Base-by-base conservation (phyloP, 2,113 vertebrate species). In the Pitta sordida region DNA sequence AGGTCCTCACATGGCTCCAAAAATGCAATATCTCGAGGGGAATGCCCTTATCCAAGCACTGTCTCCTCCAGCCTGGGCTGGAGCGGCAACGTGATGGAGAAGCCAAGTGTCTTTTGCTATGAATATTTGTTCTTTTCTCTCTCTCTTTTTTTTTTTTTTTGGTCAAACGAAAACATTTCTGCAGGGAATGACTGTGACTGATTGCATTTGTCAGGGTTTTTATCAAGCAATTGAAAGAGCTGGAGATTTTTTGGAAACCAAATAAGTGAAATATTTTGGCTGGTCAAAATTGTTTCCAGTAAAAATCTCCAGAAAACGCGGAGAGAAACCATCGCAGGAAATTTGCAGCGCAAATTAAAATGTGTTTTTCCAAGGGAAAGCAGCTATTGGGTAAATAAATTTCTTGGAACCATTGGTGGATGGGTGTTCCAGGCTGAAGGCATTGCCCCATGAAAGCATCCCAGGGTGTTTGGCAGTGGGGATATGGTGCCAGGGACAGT, bases 181-280 rank as follows among this genome's bases (percentile, higher is more conserved):
- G 68, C 92, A 78, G 93, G 94, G 88, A 93, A 95, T 74, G 92
- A n/a, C 95, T 95, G 65, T 95, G 85, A 95, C 94, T 95, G 93
- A 95, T 93, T 91, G 51, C 92, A 93, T 96, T 96, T 96, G 95
- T 96, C 96, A 94, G 91, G 94, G 95, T 86, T 91, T 94, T 96
- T 96, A 94, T 96, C 94, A 92, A 94, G 95, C 94, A 94, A 95
- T 90, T 93, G 94, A 94, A 93, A 88, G 67, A 94, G 63, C 46
- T 0, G 16, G 82, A 90, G 93, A 95, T 84, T 96, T 96, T 89
- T 95, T 93, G 87, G 88, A 95, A 95, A 94, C 93, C 90, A 88
- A 95, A 96, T 90, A 95, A 95, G 83, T 95, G 95, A 94, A 96
- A 96, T 93, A 94, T 95, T 96, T 96, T 92, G 91, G 83, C 91